Conservation (phyloP, 2,113 vertebrate genomes). For the Lanius ludovicianus region DNA sequence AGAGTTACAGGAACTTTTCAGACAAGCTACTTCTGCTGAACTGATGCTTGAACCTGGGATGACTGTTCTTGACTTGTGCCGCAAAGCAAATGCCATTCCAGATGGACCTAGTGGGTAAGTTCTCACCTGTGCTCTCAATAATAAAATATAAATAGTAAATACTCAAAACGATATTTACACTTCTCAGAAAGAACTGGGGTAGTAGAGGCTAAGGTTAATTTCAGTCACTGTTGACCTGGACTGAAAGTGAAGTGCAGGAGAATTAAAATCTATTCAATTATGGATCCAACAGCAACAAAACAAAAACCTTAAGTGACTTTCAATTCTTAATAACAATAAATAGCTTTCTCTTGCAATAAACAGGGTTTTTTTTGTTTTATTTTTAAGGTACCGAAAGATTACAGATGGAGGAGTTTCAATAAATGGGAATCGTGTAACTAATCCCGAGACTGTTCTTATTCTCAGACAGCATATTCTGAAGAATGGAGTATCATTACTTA, state of each 20-base stretch:
- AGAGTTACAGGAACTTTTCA: conserved; percentile 91
- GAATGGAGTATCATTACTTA: conserved; percentile 89
- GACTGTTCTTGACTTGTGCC: conserved; percentile 85
- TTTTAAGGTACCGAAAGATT: conserved; percentile 87
- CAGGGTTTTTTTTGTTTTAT: background rate
- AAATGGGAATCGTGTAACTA: conserved; percentile 82
- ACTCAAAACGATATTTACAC: background rate
- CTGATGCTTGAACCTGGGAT: conserved; percentile 89
- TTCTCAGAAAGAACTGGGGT: background rate
- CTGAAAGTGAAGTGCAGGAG: background rate
- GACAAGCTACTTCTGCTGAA: conserved; percentile 88
- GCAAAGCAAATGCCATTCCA: conserved; percentile 84
- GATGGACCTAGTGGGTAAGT: conserved; percentile 87
- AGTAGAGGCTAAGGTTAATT: background rate
- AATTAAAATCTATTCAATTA: background rate
- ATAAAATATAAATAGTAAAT: background rate
- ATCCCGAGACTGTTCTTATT: conserved; percentile 87
- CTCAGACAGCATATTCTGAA: conserved; percentile 88
- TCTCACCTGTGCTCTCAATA: background rate
- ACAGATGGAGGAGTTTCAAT: conserved; percentile 88
- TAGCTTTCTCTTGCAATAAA: background rate
- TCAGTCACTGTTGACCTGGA: background rate
- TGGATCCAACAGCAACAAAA: background rate
- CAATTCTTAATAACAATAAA: background rate
- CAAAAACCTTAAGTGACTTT: background rate